A percentile compares a stretch with the other conserved stretches of the same genome.
Evolutionary conservation across 2,888 invertebrate species (phyloP).

Genomic region (Aquatica leii): DNA sequence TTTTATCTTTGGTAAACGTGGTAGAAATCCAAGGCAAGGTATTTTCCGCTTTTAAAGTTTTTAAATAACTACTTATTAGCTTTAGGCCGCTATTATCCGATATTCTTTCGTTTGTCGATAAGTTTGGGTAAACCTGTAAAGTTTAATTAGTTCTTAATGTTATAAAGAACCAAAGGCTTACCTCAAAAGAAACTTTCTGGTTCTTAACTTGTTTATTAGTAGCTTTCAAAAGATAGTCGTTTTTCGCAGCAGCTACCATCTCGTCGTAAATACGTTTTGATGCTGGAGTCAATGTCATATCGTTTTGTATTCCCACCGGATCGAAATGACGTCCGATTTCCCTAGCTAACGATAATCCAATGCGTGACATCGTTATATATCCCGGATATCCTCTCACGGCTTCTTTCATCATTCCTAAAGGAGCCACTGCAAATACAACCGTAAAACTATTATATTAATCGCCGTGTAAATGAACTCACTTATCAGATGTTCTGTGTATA

Average conservation of each 20-base stretch:
- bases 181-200: constrained; percentile 24
- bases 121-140: constrained; percentile 33
- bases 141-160: background rate
- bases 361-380: constrained; percentile 44
- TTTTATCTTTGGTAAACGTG: constrained; percentile 41
- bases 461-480: constrained; percentile 31
- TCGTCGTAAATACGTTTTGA: constrained; percentile 33
- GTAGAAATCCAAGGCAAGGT: constrained; percentile 45
- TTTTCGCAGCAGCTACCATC: constrained; percentile 27
- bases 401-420: constrained; percentile 38
- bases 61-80: constrained; percentile 38
- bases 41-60: constrained; percentile 25
- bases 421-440: constrained; percentile 38
- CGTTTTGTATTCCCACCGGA: constrained; percentile 43
- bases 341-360: constrained; percentile 47
- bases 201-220: constrained; percentile 23
- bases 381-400: constrained; percentile 40
- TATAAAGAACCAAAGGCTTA: too few species aligned
- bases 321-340: constrained; percentile 50
- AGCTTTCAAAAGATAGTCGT: constrained; percentile 22
- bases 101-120: constrained; percentile 43
- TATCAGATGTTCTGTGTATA: constrained; percentile 38
- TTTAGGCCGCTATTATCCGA: constrained; percentile 47
- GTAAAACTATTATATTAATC: background rate
- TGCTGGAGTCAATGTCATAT: constrained; percentile 28